Percentiles rank a stretch among this genome's conserved stretches.
Conservation (phyloP, 2,113 vertebrate species). For the Herpailurus yagouaroundi region DNA sequence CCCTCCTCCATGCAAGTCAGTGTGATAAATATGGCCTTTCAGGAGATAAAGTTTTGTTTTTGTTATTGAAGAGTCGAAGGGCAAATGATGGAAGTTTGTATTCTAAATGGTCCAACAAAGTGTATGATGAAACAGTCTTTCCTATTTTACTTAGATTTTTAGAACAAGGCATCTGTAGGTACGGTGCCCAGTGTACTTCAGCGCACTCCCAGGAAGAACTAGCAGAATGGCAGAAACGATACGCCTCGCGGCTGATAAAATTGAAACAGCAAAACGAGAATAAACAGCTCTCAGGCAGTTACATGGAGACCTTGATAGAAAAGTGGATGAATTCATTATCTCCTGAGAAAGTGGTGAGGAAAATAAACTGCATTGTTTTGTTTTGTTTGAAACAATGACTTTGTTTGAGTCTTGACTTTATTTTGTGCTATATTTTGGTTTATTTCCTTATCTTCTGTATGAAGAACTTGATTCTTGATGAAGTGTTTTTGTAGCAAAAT, state of each 20-base stretch:
- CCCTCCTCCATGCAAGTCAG: neutral
- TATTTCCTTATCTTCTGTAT: slow-evolving; percentile 30
- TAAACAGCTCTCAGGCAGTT: slow-evolving; percentile 96
- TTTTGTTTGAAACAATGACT: slow-evolving; percentile 51
- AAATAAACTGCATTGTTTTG: slow-evolving; percentile 54
- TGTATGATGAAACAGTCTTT: slow-evolving; percentile 68
- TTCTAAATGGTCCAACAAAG: slow-evolving; percentile 47
- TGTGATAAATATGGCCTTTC: neutral
- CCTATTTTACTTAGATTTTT: slow-evolving; percentile 90
- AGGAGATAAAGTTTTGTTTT: slow-evolving; percentile 49
- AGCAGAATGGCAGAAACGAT: slow-evolving; percentile 98
- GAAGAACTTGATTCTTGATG: slow-evolving; percentile 55
- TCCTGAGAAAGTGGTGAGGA: slow-evolving; percentile 97
- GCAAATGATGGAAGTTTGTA: slow-evolving; percentile 44
- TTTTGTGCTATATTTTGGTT: neutral
- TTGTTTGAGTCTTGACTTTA: slow-evolving; percentile 61
- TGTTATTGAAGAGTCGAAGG: slow-evolving; percentile 43
- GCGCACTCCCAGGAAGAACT: slow-evolving; percentile 99
- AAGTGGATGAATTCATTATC: slow-evolving; percentile 99
- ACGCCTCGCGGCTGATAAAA: slow-evolving; percentile 95
- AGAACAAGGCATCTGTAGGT: slow-evolving; percentile 98
- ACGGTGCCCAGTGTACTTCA: slow-evolving; percentile 98
- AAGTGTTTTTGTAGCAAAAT: slow-evolving; percentile 42
- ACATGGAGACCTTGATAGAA: slow-evolving; percentile 98
- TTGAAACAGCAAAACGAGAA: slow-evolving; percentile 98